phyloP scores from a whole-genome alignment of 92 coral and sea anemone genomes.

The Porites divaricata region DNA sequence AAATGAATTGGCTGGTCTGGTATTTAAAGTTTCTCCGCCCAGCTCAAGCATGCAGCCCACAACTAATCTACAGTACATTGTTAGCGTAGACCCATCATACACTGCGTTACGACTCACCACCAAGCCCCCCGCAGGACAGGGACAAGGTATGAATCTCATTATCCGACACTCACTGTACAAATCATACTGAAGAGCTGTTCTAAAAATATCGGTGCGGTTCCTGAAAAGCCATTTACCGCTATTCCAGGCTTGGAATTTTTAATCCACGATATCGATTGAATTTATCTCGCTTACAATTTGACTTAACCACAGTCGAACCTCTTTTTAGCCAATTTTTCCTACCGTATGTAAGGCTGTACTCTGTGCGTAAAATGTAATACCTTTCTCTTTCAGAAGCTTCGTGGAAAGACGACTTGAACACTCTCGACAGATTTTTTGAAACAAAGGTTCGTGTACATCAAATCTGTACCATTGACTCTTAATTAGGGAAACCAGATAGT shows the following conservation, averaged over 20 bases:
- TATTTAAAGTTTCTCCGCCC: constrained; percentile 69
- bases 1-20: constrained; percentile 21
- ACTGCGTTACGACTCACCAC: constrained; percentile 75
- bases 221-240: too few species aligned
- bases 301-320: too few species aligned
- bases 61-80: constrained; percentile 64
- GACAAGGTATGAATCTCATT: constrained; percentile 75
- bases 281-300: too few species aligned
- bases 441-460: constrained; percentile 66
- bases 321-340: too few species aligned
- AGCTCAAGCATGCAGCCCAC: constrained; percentile 12
- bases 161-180: too few species aligned
- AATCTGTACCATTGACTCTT: not conserved
- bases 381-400: constrained; percentile 60
- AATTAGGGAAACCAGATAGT: too few species aligned
- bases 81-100: constrained; percentile 67
- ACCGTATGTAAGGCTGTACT: too few species aligned
- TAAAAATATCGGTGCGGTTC: too few species aligned
- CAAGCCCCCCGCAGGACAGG: constrained; percentile 54
- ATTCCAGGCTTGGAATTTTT: too few species aligned
- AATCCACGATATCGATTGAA: too few species aligned
- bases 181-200: too few species aligned
- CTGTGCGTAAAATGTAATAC: too few species aligned
- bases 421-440: constrained; percentile 89
- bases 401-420: constrained; percentile 88